Base-by-base conservation (phyloP, 2,113 vertebrate species). In the Austrofundulus limnaeus region DNA sequence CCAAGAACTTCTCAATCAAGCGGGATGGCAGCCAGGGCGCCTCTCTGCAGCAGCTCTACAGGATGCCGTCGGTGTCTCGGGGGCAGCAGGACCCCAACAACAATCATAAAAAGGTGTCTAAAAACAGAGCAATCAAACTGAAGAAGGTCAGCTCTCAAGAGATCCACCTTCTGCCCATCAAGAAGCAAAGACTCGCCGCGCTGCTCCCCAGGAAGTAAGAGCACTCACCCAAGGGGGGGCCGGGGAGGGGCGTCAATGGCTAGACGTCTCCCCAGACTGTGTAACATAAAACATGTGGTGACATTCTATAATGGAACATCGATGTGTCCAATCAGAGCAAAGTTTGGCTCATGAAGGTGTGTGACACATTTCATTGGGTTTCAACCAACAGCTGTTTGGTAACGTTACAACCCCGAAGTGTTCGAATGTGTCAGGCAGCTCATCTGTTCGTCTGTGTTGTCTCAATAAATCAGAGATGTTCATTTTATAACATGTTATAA, bases 1-100 rank as follows among this genome's bases (percentile, higher is more conserved):
- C 96, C 70, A 98, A 98, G 90, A 99, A 98, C 93, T 98, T 98
- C 91, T 99, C 97, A 84, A 97, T 98, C 89, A 98, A 96, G 86
- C 95, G 94, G 61, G 96, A 99, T 69, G 75, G 92, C 70, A 91
- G 90, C 78, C 93, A 94, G 87, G 95, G 94, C 85, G 90, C 94
- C 21, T 82, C 94, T 50, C 89, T 95, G 80, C 95, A 96, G 89
- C 95, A 96, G 88, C 93, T 94, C 74, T 97, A 94, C 0, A 92
- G 93, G 0, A 37, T 86, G 46, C 76, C 87, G 0, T 84, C 94
- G 68, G 92, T 91, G 60, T 91, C 87, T 56, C 95, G 92, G 4
- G 91, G 88, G 19, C 94, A 96, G 52, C 84, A 92, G 20, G 94
- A 94, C 77, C 91, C 90, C 38, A 80, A 80, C 1, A 94, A 94